A percentile compares a stretch with the other conserved stretches of the same genome.
phyloP scores from a whole-genome alignment of 2,113 vertebrate genomes.

The Colinus virginianus region DNA sequence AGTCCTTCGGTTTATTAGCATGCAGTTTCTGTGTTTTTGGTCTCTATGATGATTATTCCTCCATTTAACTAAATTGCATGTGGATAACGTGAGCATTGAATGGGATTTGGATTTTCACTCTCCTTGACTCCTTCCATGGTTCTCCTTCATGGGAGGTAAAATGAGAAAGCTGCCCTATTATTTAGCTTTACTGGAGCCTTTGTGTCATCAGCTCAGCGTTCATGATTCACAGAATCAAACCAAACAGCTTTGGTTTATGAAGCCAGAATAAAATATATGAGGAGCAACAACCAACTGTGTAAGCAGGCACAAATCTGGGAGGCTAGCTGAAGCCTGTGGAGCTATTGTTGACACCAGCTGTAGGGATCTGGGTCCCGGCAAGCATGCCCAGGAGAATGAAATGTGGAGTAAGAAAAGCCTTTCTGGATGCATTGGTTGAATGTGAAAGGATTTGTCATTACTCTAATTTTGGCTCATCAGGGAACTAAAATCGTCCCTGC shows the following conservation, averaged over 20 bases:
- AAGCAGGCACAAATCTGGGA: neutral
- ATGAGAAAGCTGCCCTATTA: neutral
- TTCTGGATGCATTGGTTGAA: neutral
- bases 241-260: neutral
- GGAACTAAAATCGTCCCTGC: neutral
- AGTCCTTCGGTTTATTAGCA: neutral
- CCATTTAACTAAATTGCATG: slow-evolving; percentile 33
- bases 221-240: neutral
- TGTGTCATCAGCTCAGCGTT: neutral
- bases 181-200: slow-evolving; percentile 17
- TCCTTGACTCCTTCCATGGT: neutral
- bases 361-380: neutral
- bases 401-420: neutral
- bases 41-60: neutral
- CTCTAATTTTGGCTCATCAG: neutral
- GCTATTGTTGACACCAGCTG: neutral
- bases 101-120: neutral
- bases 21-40: neutral
- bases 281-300: neutral
- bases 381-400: neutral
- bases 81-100: neutral
- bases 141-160: neutral
- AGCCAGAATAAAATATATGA: neutral
- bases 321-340: neutral
- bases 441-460: neutral